Evolutionary conservation across 92 coral and sea anemone species (phyloP).

Genomic region (Chrysogorgia sp.): DNA sequence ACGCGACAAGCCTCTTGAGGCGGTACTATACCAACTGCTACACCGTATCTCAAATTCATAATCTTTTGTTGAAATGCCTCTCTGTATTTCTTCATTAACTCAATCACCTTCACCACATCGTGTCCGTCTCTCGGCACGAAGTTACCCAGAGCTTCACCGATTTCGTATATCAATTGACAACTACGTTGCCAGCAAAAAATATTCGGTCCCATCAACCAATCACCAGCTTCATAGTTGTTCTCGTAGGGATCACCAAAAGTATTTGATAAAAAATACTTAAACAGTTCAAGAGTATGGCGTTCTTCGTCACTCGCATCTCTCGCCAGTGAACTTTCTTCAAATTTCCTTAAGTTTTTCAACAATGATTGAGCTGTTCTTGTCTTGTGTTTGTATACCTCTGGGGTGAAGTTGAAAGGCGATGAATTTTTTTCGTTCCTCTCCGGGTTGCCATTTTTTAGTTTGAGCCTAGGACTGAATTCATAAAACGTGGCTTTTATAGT

Average conservation of each 20-base stretch:
- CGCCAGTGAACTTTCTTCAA: constrained; percentile 52
- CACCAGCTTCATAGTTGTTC: constrained; percentile 77
- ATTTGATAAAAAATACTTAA: constrained; percentile 66
- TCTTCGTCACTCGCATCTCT: constrained; percentile 37
- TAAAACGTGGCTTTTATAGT: not conserved
- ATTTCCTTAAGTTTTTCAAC: constrained; percentile 48
- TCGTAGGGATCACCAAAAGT: constrained; percentile 82
- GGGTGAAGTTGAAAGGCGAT: constrained; percentile 69
- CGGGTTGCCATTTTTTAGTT: not conserved
- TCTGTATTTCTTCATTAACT: constrained; percentile 63
- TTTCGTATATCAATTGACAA: constrained; percentile 45
- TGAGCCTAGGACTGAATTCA: too few species aligned
- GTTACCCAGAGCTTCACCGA: constrained; percentile 46
- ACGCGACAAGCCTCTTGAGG: constrained; percentile 82
- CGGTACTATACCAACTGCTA: constrained; percentile 80
- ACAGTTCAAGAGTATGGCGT: constrained; percentile 70
- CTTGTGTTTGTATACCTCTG: constrained; percentile 47
- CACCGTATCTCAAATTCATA: constrained; percentile 71
- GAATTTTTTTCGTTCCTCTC: too few species aligned
- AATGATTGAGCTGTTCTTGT: constrained; percentile 66
- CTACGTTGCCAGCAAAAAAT: constrained; percentile 78
- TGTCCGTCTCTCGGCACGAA: constrained; percentile 54
- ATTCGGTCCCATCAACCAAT: constrained; percentile 94
- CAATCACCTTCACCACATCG: constrained; percentile 65
- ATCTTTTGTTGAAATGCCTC: constrained; percentile 63